Percentiles rank a stretch among this genome's conserved stretches.
phyloP scores from a whole-genome alignment of 2,797 vertebrate genomes.

The Urophycis tenuis region DNA sequence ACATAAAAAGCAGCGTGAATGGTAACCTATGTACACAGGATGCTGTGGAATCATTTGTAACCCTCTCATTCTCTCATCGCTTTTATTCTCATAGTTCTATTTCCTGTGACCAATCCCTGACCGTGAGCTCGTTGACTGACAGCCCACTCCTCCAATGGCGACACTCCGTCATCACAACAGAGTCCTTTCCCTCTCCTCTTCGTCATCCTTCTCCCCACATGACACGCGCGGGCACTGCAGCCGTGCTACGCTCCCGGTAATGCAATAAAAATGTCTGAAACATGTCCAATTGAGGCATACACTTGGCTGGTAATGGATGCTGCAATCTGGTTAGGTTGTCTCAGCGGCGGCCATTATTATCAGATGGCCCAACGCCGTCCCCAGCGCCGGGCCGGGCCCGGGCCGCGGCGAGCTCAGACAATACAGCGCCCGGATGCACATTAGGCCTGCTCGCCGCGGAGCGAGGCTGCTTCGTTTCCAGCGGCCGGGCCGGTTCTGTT shows the following conservation, averaged over 20 bases:
- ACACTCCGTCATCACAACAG: neutral
- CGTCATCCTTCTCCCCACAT: conserved; percentile 8
- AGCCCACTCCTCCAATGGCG: neutral
- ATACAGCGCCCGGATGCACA: conserved; percentile 37
- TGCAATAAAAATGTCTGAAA: conserved; percentile 21
- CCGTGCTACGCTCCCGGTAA: neutral
- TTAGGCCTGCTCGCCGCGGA: conserved; percentile 23
- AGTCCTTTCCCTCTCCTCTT: neutral
- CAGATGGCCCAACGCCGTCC: conserved; percentile 26
- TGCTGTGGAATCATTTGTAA: neutral
- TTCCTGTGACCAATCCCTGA: neutral
- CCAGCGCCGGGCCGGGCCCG: conserved; percentile 3
- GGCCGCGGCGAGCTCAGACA: conserved; percentile 22
- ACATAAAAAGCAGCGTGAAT: neutral
- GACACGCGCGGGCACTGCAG: neutral
- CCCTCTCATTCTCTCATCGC: neutral
- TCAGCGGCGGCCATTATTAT: conserved; percentile 25
- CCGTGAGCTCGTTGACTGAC: neutral
- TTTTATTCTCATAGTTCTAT: neutral
- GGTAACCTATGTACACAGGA: neutral
- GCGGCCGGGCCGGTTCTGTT: conserved; percentile 33
- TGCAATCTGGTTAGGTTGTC: conserved; percentile 21
- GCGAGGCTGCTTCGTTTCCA: conserved; percentile 11
- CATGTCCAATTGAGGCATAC: conserved; percentile 1
- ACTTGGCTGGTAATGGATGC: conserved; percentile 23